Evolutionary conservation across 2,113 vertebrate species (phyloP).

Genomic region (Merops nubicus): DNA sequence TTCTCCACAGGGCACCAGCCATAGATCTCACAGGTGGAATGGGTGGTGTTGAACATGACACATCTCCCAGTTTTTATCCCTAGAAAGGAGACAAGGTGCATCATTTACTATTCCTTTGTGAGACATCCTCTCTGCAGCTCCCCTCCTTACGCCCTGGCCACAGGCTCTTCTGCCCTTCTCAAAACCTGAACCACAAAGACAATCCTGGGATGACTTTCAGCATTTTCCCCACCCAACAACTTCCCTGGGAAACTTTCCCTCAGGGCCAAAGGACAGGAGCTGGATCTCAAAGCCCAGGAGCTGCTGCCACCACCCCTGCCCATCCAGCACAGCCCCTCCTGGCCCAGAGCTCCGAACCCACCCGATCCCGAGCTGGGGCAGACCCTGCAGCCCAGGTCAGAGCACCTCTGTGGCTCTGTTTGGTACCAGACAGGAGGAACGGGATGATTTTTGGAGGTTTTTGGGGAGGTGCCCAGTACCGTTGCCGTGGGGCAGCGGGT

Average conservation of each 20-base stretch:
- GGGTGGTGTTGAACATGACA: constrained; percentile 58
- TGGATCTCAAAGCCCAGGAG: not conserved
- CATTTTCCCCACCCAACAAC: not conserved
- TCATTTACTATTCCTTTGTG: not conserved
- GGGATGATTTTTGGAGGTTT: not conserved
- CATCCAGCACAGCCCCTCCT: not conserved
- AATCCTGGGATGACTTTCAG: not conserved
- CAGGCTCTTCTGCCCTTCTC: not conserved
- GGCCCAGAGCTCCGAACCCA: not conserved
- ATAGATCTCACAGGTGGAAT: constrained; percentile 76
- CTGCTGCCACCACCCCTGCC: not conserved
- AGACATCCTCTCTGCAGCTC: not conserved
- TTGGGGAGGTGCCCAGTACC: constrained; percentile 51
- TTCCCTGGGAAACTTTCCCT: not conserved
- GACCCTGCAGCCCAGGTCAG: too few species aligned
- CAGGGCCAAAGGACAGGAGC: fast-evolving
- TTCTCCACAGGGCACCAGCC: constrained; percentile 81
- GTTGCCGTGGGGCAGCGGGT: constrained; percentile 68
- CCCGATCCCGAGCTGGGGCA: fast-evolving
- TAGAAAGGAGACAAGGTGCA: constrained; percentile 9
- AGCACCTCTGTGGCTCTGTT: not conserved
- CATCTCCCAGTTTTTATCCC: constrained; percentile 79
- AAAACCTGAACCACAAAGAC: not conserved
- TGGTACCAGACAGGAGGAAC: not conserved
- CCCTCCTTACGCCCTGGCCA: not conserved